A percentile compares a stretch with the other conserved stretches of the same genome.
Evolutionary conservation across 2,113 vertebrate genomes (phyloP).

Genomic region (Phalacrocorax pelagicus): DNA sequence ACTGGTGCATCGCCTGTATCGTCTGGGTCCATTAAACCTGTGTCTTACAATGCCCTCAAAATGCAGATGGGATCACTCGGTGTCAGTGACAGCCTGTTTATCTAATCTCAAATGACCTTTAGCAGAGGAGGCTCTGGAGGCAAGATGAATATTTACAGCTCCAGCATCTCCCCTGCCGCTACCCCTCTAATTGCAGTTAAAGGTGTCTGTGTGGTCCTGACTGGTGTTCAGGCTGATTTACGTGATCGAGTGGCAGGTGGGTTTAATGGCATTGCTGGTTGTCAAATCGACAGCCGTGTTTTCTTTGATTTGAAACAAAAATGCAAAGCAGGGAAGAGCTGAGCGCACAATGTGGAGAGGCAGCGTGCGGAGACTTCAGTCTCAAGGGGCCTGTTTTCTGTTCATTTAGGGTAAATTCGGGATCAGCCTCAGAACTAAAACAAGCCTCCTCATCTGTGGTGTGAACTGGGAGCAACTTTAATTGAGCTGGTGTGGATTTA

Average conservation of each 20-base stretch:
- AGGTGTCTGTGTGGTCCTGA: background rate
- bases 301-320: background rate
- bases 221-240: background rate
- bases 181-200: background rate
- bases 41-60: background rate
- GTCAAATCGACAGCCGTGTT: background rate
- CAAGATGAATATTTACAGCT: background rate
- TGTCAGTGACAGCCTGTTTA: background rate
- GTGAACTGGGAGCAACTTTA: background rate
- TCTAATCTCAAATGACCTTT: background rate
- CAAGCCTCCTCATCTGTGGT: background rate
- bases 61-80: background rate
- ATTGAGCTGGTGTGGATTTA: background rate
- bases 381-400: background rate
- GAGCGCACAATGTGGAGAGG: accelerated
- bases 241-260: background rate
- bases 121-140: background rate
- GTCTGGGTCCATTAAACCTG: background rate
- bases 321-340: background rate
- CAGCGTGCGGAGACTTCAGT: background rate
- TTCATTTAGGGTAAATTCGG: background rate
- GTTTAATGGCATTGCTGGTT: background rate
- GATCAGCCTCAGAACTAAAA: background rate
- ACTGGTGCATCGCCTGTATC: background rate
- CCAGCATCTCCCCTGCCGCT: background rate